Base-by-base conservation (phyloP, 2,888 invertebrate species). In the Lepidonotus clava region DNA sequence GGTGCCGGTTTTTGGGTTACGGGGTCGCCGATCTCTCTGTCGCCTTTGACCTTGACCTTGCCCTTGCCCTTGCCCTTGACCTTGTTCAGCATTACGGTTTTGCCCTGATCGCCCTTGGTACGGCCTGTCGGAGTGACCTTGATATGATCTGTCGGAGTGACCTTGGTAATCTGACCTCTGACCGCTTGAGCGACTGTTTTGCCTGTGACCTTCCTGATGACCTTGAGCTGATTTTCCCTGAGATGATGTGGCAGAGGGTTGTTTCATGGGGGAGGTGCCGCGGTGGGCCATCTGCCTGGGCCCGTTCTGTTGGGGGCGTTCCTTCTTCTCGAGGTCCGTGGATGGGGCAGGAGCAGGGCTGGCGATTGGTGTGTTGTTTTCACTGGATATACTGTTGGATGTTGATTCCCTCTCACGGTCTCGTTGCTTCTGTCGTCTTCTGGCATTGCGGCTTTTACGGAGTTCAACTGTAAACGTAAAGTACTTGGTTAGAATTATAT, bases 191-290 rank as follows among this genome's bases (percentile, higher is more conserved):
- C n/a, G n/a, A n/a, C n/a, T n/a, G n/a, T n/a, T n/a, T n/a, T n/a
- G n/a, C n/a, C n/a, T n/a, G n/a, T n/a, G n/a, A 51, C 21, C 21
- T 76, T 76, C 38, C n/a, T 76, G 76, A 76, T 76, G 76, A 76
- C 76, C 40, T 76, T 76, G 76, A 76, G 34, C 21, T 76, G 38
- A 38, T 40, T 40, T 40, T 76, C 76, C 76, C 61, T 76, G 38
- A 40, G 76, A 76, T 76, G 76, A 76, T 24, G 61, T n/a, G 24
- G 61, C 61, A 21, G 51, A 51, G 28, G 76, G n/a, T 6, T 36
- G 38, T 34, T 76, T 76, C 76, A 76, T 76, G 4, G 76, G 76
- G 4, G 76, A 76, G 8, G 76, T 76, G 32, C 76, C 76, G 24
- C 76, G 1, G 24, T 36, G 34, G 4, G 36, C 40, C 34, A 76